Evolutionary conservation across 2,888 invertebrate genomes (phyloP).

Genomic region (Chaetogeoica ovagalla): DNA sequence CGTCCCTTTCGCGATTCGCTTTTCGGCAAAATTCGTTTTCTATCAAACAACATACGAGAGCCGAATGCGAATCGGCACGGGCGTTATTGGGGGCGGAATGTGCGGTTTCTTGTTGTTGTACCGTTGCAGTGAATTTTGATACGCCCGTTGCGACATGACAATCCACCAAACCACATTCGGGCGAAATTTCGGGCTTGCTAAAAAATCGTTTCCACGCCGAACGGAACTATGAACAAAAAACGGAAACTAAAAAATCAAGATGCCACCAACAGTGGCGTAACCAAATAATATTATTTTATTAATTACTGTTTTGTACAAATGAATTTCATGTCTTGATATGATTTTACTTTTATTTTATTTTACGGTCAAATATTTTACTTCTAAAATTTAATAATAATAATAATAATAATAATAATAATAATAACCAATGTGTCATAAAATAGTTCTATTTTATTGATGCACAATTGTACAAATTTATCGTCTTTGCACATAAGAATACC

Average conservation of each 20-base stretch:
- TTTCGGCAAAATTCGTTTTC: neutral
- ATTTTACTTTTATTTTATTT: no score
- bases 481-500: no score
- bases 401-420: no score
- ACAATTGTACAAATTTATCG: no score
- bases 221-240: conserved; percentile 55
- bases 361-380: no score
- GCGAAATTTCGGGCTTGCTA: neutral
- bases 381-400: no score
- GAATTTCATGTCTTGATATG: no score
- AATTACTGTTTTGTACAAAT: no score
- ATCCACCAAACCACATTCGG: conserved; percentile 12
- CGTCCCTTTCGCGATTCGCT: neutral
- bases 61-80: neutral
- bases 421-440: no score
- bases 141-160: conserved; percentile 3
- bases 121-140: conserved; percentile 13
- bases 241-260: neutral
- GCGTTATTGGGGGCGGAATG: neutral
- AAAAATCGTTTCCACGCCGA: conserved; percentile 56
- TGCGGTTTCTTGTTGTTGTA: neutral
- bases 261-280: neutral
- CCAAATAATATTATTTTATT: no score
- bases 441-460: no score
- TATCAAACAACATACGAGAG: conserved; percentile 6